Percentiles rank a stretch among this genome's conserved stretches.
These are phyloP conservation scores for Phyllotreta striolata DNA, from an alignment of 2,888 invertebrate genomes.

Conservation along the genomic window DNA sequence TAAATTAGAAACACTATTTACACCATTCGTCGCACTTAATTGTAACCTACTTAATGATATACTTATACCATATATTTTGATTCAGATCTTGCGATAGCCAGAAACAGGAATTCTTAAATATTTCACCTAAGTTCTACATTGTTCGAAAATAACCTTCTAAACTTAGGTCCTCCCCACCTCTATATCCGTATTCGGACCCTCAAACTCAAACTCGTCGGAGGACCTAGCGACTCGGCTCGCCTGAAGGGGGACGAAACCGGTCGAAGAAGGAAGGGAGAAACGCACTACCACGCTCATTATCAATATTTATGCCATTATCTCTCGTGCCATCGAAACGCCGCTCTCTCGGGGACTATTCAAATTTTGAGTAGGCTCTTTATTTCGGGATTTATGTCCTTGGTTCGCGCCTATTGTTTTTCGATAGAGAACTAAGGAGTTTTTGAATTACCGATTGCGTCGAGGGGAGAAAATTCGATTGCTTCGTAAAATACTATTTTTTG, in stretches of 20 bases:
- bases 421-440: slow-evolving; percentile 15
- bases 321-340: slow-evolving; percentile 38
- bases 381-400: slow-evolving; percentile 31
- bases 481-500: too few species aligned
- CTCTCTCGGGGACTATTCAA: slow-evolving; percentile 37
- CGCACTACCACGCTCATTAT: slow-evolving; percentile 44
- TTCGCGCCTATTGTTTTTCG: slow-evolving; percentile 28
- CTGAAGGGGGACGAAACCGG: slow-evolving; percentile 23
- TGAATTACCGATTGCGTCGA: background rate
- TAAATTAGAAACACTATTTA: too few species aligned
- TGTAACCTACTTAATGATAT: too few species aligned
- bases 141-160: slow-evolving; percentile 18
- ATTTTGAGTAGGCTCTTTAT: slow-evolving; percentile 39
- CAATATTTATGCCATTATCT: slow-evolving; percentile 44
- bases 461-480: too few species aligned
- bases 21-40: too few species aligned
- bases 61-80: too few species aligned
- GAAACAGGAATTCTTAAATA: background rate
- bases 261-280: slow-evolving; percentile 30
- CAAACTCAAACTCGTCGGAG: slow-evolving; percentile 24
- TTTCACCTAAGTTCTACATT: background rate
- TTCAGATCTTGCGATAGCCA: background rate
- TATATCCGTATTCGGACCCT: slow-evolving; percentile 18
- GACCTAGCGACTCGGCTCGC: slow-evolving; percentile 16
- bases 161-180: slow-evolving; percentile 11